These are phyloP conservation scores for Dynastes maya DNA, from an alignment of 2,888 invertebrate genomes.

Conservation along the genomic window DNA sequence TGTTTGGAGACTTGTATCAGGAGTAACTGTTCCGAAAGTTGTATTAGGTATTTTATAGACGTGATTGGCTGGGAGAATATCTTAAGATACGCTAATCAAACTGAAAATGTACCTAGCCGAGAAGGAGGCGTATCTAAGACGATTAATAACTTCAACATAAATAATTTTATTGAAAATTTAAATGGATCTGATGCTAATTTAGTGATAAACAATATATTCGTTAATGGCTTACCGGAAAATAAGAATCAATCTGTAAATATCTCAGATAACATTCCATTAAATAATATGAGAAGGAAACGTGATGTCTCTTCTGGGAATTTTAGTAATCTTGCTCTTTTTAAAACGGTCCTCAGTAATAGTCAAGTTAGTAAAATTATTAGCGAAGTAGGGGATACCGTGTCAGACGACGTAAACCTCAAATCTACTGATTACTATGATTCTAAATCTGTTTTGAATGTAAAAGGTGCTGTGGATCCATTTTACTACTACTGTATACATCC, in stretches of 20 bases:
- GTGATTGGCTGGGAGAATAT: slow-evolving; percentile 50
- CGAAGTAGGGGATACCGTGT: slow-evolving; percentile 1
- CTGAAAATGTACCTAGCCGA: background rate
- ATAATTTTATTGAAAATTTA: slow-evolving; percentile 35
- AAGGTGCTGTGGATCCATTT: slow-evolving; percentile 13
- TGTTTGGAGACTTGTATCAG: slow-evolving; percentile 49
- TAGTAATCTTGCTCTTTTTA: slow-evolving; percentile 35
- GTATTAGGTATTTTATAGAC: slow-evolving; percentile 52
- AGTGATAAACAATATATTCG: slow-evolving; percentile 45
- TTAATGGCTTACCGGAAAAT: slow-evolving; percentile 22
- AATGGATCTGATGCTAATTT: slow-evolving; percentile 35
- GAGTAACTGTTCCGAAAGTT: slow-evolving; percentile 50
- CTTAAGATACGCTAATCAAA: slow-evolving; percentile 49
- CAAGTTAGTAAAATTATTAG: slow-evolving; percentile 16
- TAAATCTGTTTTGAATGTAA: background rate
- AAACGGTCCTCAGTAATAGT: slow-evolving; percentile 24
- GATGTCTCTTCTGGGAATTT: slow-evolving; percentile 28
- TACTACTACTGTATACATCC: slow-evolving; percentile 75
- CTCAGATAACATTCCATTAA: slow-evolving; percentile 26
- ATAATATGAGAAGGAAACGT: slow-evolving; percentile 38
- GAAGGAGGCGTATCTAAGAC: slow-evolving; percentile 15
- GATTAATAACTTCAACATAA: slow-evolving; percentile 44
- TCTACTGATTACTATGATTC: background rate
- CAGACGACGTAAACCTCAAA: background rate
- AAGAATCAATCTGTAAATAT: slow-evolving; percentile 14